These are phyloP conservation scores for Falco berigora DNA, from an alignment of 2,797 vertebrate genomes.

Conservation along the genomic window DNA sequence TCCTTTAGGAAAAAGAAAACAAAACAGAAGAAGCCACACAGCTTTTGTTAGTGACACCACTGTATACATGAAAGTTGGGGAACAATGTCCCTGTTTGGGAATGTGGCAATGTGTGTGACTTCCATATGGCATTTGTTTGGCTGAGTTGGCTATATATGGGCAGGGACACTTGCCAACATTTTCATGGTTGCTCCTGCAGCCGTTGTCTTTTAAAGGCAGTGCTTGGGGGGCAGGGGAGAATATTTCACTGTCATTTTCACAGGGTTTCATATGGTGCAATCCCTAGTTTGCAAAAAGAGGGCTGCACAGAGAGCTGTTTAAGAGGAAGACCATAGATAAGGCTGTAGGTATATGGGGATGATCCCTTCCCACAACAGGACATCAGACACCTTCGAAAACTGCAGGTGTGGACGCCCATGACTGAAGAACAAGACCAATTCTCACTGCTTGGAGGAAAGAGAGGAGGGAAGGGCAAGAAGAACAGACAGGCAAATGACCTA, in stretches of 20 bases:
- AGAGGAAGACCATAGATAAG: background rate
- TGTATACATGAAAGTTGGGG: background rate
- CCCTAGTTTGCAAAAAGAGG: background rate
- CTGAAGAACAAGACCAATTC: background rate
- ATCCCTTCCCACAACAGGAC: background rate
- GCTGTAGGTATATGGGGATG: fast-evolving
- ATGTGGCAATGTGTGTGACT: fast-evolving
- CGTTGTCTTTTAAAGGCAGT: background rate
- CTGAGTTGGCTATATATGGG: background rate
- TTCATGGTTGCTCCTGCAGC: background rate
- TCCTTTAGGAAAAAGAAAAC: background rate
- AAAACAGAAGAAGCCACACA: background rate
- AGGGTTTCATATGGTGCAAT: background rate
- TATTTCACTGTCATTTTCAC: background rate
- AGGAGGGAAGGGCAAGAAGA: background rate
- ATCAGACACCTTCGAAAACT: background rate
- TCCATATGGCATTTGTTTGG: background rate
- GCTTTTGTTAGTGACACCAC: background rate
- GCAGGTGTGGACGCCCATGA: background rate
- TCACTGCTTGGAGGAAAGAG: background rate
- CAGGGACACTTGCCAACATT: background rate
- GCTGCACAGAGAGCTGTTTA: background rate
- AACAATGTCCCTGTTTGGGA: background rate
- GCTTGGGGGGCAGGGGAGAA: background rate
- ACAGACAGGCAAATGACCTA: background rate